Evolutionary conservation across 2,113 vertebrate genomes (phyloP), one percentile per base, ranked within the genome.

Genomic region (Toxostoma redivivum): DNA sequence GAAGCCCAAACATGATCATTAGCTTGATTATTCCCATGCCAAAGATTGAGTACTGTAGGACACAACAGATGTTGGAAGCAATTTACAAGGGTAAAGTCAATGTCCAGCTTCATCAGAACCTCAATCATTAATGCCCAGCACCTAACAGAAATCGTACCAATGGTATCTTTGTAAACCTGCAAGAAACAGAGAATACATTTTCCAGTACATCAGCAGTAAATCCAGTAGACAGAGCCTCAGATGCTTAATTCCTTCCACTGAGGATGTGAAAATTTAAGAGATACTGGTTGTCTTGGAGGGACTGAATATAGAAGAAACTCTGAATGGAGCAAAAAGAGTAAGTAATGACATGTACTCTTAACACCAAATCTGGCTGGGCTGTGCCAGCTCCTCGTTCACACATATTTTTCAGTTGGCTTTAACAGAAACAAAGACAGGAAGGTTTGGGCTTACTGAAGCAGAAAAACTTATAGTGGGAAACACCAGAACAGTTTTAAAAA

Each of bases 51-150:
- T 50, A 65, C 42, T 70, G 44, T 25, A 54, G 40, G 37, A 76
- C 8, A 33, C 23, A 78, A 56, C 61, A 61, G 50, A 22, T 56
- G 35, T n/a, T 70, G 22, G 58, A 90, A 85, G 27, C 16, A 58
- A 95, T 92, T 82, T 81, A 31, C 84, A 82, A 87, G 58, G 40
- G 27, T 78, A 61, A 92, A 95, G 73, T 17, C 33, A 77, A 38
- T 30, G 70, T 57, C 61, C 66, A 91, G 25, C 35, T 69, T 93
- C 70, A 91, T 53, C 69, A 69, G 83, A 48, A n/a, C 21, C 54
- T 60, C 6, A 81, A 10, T n/a, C 53, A 61, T 40, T 81, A 94
- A 74, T 35, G 56, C 30, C 12, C 40, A 85, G 22, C 28, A 79
- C 42, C 61, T 42, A 84, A 56, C 4, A 78, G 42, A 56, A 37